Conservation (phyloP, 1,140 invertebrate species). For the Drosophila asahinai region DNA sequence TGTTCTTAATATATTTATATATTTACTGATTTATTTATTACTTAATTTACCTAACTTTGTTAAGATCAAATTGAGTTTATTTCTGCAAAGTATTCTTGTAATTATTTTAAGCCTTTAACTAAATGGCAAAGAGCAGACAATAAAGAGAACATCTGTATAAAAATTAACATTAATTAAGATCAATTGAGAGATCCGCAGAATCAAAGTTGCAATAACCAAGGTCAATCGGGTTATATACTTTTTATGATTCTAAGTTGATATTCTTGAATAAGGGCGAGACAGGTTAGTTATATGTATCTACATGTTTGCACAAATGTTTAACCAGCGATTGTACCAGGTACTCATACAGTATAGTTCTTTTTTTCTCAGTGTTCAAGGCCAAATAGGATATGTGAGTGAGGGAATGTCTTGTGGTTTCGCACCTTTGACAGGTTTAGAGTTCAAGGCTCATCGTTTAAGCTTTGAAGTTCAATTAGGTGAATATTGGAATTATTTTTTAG, state of each 20-base stretch:
- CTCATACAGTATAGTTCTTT: neutral
- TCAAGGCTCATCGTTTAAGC: neutral
- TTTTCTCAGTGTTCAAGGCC: neutral
- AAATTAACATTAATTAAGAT: conserved; percentile 71
- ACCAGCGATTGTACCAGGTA: neutral
- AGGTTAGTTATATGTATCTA: neutral
- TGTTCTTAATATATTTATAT: too few species aligned
- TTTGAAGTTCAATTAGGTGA: neutral
- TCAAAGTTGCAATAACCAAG: conserved; percentile 47
- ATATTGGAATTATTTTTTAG: neutral
- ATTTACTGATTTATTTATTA: too few species aligned
- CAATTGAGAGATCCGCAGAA: conserved; percentile 56
- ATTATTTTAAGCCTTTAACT: neutral
- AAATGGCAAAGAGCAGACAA: conserved; percentile 19
- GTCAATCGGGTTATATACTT: conserved; percentile 8
- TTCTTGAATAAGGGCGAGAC: neutral
- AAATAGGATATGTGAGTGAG: neutral
- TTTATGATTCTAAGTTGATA: conserved; percentile 3
- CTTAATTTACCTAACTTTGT: too few species aligned
- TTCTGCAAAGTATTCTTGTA: neutral
- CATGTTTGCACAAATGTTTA: neutral
- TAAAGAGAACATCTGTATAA: conserved; percentile 12
- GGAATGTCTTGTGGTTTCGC: conserved; percentile 35
- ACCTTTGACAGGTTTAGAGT: neutral
- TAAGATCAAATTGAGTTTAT: neutral